phyloP scores from a whole-genome alignment of 2,797 vertebrate genomes.

The Allobates femoralis region DNA sequence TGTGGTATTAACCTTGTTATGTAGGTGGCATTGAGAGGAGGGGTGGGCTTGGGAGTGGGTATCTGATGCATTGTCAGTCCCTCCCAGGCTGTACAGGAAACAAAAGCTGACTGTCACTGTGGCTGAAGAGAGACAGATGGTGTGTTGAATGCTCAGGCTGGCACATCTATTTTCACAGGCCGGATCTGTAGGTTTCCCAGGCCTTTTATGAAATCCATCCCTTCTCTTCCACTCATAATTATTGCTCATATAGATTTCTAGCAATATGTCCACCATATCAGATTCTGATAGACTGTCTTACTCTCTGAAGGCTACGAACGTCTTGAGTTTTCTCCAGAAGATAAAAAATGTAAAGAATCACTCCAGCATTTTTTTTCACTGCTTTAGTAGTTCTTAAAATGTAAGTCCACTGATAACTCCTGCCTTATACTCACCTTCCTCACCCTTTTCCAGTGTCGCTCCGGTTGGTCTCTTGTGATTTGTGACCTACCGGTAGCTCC shows the following conservation, averaged over 20 bases:
- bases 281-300: slow-evolving; percentile 14
- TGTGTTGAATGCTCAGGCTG: slow-evolving; percentile 60
- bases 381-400: no score
- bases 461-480: no score
- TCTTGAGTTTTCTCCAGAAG: not conserved
- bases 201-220: slow-evolving; percentile 60
- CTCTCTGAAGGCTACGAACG: not conserved
- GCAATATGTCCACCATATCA: slow-evolving; percentile 45
- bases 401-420: no score
- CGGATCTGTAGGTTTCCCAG: slow-evolving; percentile 57
- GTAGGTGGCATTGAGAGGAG: slow-evolving; percentile 56
- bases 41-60: slow-evolving; percentile 48
- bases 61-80: slow-evolving; percentile 48
- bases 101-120: slow-evolving; percentile 60
- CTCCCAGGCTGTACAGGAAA: slow-evolving; percentile 44
- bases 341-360: no score
- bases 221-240: slow-evolving; percentile 53
- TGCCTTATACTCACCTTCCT: no score
- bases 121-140: slow-evolving; percentile 60
- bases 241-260: slow-evolving; percentile 48
- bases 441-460: no score
- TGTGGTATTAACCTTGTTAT: slow-evolving; percentile 63
- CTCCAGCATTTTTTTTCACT: no score
- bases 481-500: no score
- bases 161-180: slow-evolving; percentile 62